Evolutionary conservation across 2,113 vertebrate species (phyloP).

Genomic region (Cyphomyrus plagiostoma): DNA sequence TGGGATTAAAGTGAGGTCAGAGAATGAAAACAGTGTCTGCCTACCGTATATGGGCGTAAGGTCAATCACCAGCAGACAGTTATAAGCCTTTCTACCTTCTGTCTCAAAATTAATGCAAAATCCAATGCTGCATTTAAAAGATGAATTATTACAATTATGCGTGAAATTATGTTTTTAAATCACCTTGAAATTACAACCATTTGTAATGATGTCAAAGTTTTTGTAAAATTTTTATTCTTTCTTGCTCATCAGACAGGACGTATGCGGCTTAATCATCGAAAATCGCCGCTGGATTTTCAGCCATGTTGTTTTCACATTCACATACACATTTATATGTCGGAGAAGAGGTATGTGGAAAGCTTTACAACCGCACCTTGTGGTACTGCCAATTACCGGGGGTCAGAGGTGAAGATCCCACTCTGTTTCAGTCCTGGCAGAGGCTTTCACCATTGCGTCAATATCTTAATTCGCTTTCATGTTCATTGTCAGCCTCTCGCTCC

Average conservation of each 20-base stretch:
- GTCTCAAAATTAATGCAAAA: not conserved
- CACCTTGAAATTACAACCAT: conserved; percentile 1
- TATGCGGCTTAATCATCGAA: conserved; percentile 14
- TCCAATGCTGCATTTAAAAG: not conserved
- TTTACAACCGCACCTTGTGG: conserved; percentile 1
- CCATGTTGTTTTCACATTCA: conserved; percentile 11
- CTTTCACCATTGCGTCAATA: conserved; percentile 18
- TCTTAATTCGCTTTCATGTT: conserved; percentile 26
- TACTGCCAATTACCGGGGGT: conserved; percentile 23
- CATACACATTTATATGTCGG: not conserved
- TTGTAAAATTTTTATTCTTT: not conserved
- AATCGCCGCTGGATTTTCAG: not conserved
- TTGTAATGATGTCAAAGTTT: not conserved
- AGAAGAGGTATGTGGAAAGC: not conserved
- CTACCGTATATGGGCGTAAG: not conserved
- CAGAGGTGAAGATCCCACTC: conserved; percentile 14
- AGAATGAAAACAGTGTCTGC: not conserved
- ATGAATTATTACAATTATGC: not conserved
- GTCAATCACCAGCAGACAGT: not conserved
- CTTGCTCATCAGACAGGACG: not conserved
- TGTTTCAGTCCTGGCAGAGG: not conserved
- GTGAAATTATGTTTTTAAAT: not conserved
- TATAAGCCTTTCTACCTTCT: not conserved
- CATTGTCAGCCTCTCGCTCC: conserved; percentile 15
- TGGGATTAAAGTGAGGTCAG: conserved; percentile 14